phyloP scores from a whole-genome alignment of 2,113 vertebrate species.

The Chiloscyllium plagiosum region DNA sequence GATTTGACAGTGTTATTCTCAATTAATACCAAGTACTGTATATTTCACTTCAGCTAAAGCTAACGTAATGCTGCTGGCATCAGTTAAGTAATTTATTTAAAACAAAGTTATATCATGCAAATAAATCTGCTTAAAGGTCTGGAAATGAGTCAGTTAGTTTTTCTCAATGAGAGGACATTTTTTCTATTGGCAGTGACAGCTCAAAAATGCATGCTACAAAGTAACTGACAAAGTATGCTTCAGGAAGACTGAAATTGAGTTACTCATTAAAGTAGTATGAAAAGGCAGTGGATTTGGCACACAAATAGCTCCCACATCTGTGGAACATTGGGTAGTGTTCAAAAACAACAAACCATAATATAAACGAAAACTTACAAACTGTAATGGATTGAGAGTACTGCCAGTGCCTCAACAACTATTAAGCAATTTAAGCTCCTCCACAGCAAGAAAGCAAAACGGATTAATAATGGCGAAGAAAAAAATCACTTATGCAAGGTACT shows the following conservation, averaged over 20 bases:
- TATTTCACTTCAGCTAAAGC: background rate
- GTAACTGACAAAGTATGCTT: background rate
- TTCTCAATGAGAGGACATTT: background rate
- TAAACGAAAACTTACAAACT: background rate
- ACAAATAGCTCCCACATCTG: background rate
- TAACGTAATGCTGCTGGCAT: background rate
- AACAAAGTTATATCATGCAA: background rate
- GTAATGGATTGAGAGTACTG: background rate
- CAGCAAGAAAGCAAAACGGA: background rate
- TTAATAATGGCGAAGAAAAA: background rate
- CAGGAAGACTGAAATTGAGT: background rate
- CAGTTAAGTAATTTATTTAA: conserved; percentile 1
- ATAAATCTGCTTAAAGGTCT: background rate
- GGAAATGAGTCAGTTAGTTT: background rate
- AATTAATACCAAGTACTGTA: background rate
- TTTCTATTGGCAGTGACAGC: background rate
- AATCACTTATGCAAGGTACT: background rate
- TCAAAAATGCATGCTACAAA: background rate
- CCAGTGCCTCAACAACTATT: background rate
- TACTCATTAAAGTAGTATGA: background rate
- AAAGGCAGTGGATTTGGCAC: background rate
- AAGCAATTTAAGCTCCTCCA: background rate
- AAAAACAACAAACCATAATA: background rate
- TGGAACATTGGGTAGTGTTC: background rate
- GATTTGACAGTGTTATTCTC: background rate